Base-by-base conservation (phyloP, 92 coral and sea anemone genomes). In the Palythoa grandis region DNA sequence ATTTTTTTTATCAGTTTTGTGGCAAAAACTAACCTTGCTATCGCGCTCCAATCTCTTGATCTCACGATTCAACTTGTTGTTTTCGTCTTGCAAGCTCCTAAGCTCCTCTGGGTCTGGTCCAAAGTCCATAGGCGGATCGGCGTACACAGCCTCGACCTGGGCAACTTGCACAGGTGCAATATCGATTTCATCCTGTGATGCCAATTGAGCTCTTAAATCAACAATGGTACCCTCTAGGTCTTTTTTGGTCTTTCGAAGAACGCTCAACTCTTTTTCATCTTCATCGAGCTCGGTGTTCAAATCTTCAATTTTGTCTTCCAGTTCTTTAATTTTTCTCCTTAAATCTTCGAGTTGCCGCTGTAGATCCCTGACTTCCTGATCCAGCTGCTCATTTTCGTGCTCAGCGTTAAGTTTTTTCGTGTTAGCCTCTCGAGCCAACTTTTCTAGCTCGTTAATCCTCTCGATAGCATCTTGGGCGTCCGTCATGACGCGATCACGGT, bases 401-500 rank as follows among this genome's bases (percentile, higher is more conserved):
- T 94, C 98, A 6, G 92, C 73, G 15, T 87, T 90, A 52, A 90
- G 66, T 87, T 77, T 88, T 58, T 82, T 92, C 39, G 72, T 80
- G 60, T 52, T 72, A 3, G 94, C 88, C 19, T 92, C 95, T 70
- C 88, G 89, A 35, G 91, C 87, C 60, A 80, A 89, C 56, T 65
- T 79, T 40, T 94, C 95, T 16, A 94, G 86, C 79, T 94, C 95
- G 74, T 94, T 91, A 24, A 88, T 79, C 73, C 86, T 88, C 13
- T 84, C 86, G 68, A 84, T 79, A 50, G 91, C 92, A 53, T 91
- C 89, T 56, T 83, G 93, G 68, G 87, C 88, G 47, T 94, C 95
- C 65, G 91, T 93, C 40, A 88, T 47, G 67, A 95, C 95, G 50
- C 90, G 93, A 54, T 94, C 98, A 80, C 95, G 88, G 47, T 94